Base-by-base conservation (phyloP, 2,797 vertebrate genomes). In the Chromis chromis region DNA sequence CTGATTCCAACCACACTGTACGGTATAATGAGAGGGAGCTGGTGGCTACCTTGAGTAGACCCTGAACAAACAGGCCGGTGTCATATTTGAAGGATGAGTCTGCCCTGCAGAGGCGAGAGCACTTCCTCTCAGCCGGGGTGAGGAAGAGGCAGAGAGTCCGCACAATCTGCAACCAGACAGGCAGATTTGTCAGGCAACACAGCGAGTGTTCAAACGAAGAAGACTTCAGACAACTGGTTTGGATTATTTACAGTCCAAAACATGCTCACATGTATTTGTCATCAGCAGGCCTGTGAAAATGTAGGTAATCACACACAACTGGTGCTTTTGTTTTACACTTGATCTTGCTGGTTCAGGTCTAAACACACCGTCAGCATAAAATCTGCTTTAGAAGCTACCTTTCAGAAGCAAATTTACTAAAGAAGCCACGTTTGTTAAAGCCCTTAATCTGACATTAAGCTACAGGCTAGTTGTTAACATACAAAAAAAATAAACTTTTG, bases 51-150 rank as follows among this genome's bases (percentile, higher is more conserved):
- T 99, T 99, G 28, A 99, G 96, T 62, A 99, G 94, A 36, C 98
- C 98, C 93, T 99, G 98, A 56, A 99, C 97, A 86, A 99, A 99
- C 46, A 99, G 95, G 52, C 98, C 98, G 0, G 97, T 97, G 84
- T 99, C 97, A 0, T 99, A 99, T 84, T 96, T 97, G 92, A 98
- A 98, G 40, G 96, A 96, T 16, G 95, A 94, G 72, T 96, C 94
- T 17, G 91, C 90, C 84, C 94, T 96, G 89, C 97, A 99, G 42
- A 99, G 95, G 42, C 98, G 96, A 68, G 98, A 99, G 83, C 97
- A 97, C 82, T 97, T 98, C 73, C 97, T 95, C 88, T 99, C 98
- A 27, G 96, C 91, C 0, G 96, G 95, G 6, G 96, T 98, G 83
- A 99, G 96, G 91, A 99, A 99, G 70, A 99, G 96, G 89, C 96